phyloP scores from a whole-genome alignment of 2,113 vertebrate species.

The Orientallactaga bullata region DNA sequence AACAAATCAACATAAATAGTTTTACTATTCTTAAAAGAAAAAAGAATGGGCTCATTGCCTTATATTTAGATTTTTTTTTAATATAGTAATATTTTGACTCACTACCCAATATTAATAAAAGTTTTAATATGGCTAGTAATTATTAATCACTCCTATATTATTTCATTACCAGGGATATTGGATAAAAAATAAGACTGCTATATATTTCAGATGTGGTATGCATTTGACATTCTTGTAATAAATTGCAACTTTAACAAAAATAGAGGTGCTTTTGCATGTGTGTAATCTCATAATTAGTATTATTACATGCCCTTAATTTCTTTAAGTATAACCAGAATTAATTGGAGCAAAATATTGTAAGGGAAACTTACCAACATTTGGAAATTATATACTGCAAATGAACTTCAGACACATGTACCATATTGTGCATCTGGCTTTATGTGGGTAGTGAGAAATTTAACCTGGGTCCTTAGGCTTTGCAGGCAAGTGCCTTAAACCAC shows the following conservation, averaged over 20 bases:
- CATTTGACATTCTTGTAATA: background rate
- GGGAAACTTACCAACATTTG: too few relatives aligned
- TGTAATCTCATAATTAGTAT: background rate
- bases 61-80: background rate
- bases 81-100: background rate
- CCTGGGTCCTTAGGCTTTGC: too few relatives aligned
- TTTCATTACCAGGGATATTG: background rate
- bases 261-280: background rate
- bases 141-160: background rate
- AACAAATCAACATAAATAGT: too few relatives aligned
- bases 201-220: background rate
- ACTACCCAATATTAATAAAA: background rate
- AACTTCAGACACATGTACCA: too few relatives aligned
- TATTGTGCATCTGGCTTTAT: too few relatives aligned
- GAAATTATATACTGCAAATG: too few relatives aligned
- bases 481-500: too few relatives aligned
- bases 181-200: background rate
- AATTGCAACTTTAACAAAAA: background rate
- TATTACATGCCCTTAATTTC: background rate
- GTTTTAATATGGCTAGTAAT: background rate
- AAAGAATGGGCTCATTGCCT: background rate
- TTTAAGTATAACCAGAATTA: background rate
- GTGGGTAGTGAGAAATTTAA: too few relatives aligned
- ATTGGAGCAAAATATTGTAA: background rate
- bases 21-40: background rate